Base-by-base conservation (phyloP, 2,113 vertebrate species). In the Polypterus senegalus region DNA sequence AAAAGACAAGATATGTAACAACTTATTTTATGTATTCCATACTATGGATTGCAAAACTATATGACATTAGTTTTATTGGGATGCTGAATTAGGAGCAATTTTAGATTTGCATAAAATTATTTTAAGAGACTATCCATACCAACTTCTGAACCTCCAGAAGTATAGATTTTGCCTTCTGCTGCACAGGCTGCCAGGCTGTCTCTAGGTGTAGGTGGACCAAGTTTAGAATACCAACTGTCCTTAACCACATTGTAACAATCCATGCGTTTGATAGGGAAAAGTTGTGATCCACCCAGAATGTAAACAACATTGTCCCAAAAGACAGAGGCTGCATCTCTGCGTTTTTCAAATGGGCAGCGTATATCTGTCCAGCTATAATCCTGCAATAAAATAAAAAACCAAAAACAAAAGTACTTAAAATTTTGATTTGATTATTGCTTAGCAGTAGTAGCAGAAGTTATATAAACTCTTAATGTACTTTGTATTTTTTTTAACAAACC, bases 271-370 rank as follows among this genome's bases (percentile, higher is more conserved):
- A 98, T 98, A 61, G 93, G 94, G 73, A 97, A 97, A 65, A 97
- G 91, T 83, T 97, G 95, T 45, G 93, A 98, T 70, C 95, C 95
- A 58, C 95, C 95, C 74, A 98, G 85, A 80, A 98, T 97, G 83
- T 98, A 98, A 57, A 98, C 94, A 65, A 98, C 94, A 9, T 98
- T 98, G 85, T 98, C 93, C 94, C 95, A 98, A 79, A 97, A 98
- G 70, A 98, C 80, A 46, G 89, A 91, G 3, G 93, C 91, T 70
- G 95, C 94, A 52, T 97, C 95, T 61, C 95, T 86, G 9, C 95
- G 88, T 76, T 97, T 97, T 84, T 97, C 92, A 74, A 97, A 98
- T 60, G 95, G 95, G 75, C 94, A 98, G 71, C 93, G 91, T 70
- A 98, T 98, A 73, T 97, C 94, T 66, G 92, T 91, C 95, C 94